phyloP scores from a whole-genome alignment of 2,888 invertebrate species.

The Lepidochitona cinerea region DNA sequence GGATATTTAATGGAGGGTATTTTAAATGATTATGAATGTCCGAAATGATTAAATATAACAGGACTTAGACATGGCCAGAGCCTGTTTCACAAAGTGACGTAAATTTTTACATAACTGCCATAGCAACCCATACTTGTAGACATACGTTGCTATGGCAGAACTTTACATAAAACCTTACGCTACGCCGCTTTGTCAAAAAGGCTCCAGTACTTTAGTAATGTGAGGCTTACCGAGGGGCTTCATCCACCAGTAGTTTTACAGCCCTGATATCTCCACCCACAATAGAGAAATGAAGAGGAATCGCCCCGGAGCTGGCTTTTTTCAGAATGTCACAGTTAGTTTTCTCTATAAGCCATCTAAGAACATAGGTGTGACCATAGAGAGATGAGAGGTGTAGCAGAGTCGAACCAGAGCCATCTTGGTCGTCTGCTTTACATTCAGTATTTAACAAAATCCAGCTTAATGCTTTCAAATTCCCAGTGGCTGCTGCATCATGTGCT shows the following conservation, averaged over 20 bases:
- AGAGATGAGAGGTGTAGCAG: slow-evolving; percentile 69
- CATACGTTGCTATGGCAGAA: no score
- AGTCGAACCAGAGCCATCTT: slow-evolving; percentile 68
- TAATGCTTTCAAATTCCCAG: slow-evolving; percentile 65
- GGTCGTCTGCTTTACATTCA: slow-evolving; percentile 55
- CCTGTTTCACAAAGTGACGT: no score
- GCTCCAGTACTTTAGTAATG: no score
- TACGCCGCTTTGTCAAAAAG: no score
- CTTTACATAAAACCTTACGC: no score
- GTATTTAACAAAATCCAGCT: slow-evolving; percentile 63
- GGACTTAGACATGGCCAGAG: no score
- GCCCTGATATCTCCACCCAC: slow-evolving; percentile 89
- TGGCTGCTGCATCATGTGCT: slow-evolving; percentile 70
- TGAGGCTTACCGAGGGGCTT: slow-evolving; percentile 60
- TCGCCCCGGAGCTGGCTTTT: slow-evolving; percentile 73
- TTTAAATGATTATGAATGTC: no score
- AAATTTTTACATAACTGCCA: no score
- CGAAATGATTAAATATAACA: no score
- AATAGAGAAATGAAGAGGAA: slow-evolving; percentile 90
- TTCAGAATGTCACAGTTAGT: slow-evolving; percentile 75
- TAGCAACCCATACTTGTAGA: no score
- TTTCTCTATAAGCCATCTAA: slow-evolving; percentile 77
- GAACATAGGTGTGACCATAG: slow-evolving; percentile 75
- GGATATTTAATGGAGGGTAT: no score
- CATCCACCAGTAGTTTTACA: slow-evolving; percentile 76